Evolutionary conservation across 2,113 vertebrate genomes (phyloP).

Genomic region (Sylvilagus bachmani): DNA sequence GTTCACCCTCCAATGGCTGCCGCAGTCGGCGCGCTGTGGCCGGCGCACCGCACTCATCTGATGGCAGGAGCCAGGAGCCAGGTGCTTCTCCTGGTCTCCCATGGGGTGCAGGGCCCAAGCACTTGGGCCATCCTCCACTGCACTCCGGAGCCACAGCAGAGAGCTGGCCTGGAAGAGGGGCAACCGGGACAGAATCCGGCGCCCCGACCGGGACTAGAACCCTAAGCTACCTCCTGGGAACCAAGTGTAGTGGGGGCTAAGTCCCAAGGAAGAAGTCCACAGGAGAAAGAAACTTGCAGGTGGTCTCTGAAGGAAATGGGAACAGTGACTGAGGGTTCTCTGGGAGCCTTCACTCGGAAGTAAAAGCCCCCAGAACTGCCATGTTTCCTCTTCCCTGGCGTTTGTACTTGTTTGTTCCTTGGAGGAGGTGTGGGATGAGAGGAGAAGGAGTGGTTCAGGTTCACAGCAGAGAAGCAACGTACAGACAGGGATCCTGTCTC

Average conservation of each 20-base stretch:
- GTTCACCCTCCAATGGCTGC: too few species aligned
- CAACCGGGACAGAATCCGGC: too few species aligned
- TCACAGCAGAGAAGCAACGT: neutral
- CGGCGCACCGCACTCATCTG: too few species aligned
- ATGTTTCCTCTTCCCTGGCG: neutral
- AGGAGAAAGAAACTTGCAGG: neutral
- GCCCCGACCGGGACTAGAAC: too few species aligned
- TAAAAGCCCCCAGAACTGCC: neutral
- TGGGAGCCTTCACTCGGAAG: neutral
- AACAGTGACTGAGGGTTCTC: neutral
- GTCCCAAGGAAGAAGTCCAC: neutral
- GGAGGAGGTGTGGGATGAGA: neutral
- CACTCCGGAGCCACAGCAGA: too few species aligned
- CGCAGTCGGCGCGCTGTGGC: too few species aligned
- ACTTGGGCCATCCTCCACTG: too few species aligned
- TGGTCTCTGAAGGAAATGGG: neutral
- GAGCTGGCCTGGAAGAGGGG: too few species aligned
- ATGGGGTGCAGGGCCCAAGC: too few species aligned
- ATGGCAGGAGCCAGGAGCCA: too few species aligned
- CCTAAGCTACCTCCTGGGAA: neutral
- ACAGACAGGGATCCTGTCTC: slow-evolving; percentile 47
- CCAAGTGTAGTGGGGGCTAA: neutral
- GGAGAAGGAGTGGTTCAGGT: neutral
- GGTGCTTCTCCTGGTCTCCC: too few species aligned
- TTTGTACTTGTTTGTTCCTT: neutral